phyloP scores from a whole-genome alignment of 1,140 invertebrate genomes.

The Ctenoplectra terminalis region DNA sequence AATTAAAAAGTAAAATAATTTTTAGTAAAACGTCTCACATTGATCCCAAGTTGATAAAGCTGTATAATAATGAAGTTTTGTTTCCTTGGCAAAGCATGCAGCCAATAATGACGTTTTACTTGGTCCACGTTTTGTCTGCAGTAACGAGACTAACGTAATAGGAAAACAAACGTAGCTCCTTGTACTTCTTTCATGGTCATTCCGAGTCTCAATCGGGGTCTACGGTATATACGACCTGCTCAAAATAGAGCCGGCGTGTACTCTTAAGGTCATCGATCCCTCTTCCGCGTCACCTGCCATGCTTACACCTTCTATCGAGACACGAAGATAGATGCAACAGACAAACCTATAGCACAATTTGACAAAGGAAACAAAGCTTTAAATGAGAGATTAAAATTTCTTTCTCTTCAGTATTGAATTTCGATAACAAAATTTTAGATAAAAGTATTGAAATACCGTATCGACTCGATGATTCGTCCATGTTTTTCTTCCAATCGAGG shows the following conservation, averaged over 20 bases:
- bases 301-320: conserved; percentile 41
- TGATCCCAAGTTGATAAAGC: no score
- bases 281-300: conserved; percentile 70
- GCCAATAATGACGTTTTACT: conserved; percentile 40
- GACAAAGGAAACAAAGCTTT: not conserved
- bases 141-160: conserved; percentile 45
- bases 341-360: not conserved
- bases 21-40: no score
- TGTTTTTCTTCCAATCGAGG: not conserved
- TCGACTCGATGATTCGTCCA: not conserved
- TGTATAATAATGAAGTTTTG: not conserved
- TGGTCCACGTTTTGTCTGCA: conserved; percentile 34
- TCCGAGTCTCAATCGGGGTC: conserved; percentile 46
- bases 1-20: no score
- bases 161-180: conserved; percentile 25
- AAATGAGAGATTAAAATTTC: no score
- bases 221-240: conserved; percentile 53
- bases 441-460: no score
- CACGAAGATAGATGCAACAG: not conserved
- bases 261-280: conserved; percentile 68
- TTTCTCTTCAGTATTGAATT: no score
- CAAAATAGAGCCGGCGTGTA: conserved; percentile 66
- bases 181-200: conserved; percentile 63
- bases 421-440: no score
- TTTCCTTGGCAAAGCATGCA: not conserved